These are phyloP conservation scores for Microcaecilia unicolor DNA, from an alignment of 2,797 vertebrate species.

Conservation along the genomic window DNA sequence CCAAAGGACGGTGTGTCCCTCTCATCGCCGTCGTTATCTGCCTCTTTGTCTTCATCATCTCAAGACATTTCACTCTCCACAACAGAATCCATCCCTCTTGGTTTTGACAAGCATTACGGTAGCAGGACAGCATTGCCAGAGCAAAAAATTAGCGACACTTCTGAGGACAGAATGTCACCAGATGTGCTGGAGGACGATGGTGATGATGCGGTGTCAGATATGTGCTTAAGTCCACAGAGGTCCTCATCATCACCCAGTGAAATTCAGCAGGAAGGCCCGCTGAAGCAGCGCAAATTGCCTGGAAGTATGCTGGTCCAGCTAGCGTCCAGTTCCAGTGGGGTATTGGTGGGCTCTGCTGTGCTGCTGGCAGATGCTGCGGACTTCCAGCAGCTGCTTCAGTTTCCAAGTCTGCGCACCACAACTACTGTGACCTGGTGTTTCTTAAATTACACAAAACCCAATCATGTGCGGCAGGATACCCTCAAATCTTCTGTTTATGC, in stretches of 20 bases:
- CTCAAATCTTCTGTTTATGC: slow-evolving; percentile 82
- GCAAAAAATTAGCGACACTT: slow-evolving; percentile 73
- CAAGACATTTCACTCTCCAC: slow-evolving; percentile 39
- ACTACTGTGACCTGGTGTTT: slow-evolving; percentile 97
- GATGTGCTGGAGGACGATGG: slow-evolving; percentile 83
- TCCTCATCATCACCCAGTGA: slow-evolving; percentile 64
- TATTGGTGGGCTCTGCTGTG: slow-evolving; percentile 56
- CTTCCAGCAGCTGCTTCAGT: slow-evolving; percentile 80
- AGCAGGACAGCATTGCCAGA: slow-evolving; percentile 73
- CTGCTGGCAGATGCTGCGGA: slow-evolving; percentile 73
- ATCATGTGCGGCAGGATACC: slow-evolving; percentile 63
- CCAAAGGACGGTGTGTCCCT: slow-evolving; percentile 71
- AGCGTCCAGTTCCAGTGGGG: slow-evolving; percentile 55
- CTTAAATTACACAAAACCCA: slow-evolving; percentile 93
- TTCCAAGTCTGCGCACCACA: slow-evolving; percentile 84
- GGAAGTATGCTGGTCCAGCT: slow-evolving; percentile 73
- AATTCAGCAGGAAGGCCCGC: slow-evolving; percentile 45
- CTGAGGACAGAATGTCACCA: slow-evolving; percentile 72
- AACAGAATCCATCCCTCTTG: slow-evolving; percentile 47
- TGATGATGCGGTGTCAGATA: slow-evolving; percentile 72
- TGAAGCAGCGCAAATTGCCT: slow-evolving; percentile 51
- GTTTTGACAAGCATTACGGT: slow-evolving; percentile 56
- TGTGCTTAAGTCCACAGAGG: slow-evolving; percentile 69
- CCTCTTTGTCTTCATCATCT: slow-evolving; percentile 44
- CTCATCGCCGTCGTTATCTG: slow-evolving; percentile 56